Base-by-base conservation (phyloP, 1,140 invertebrate genomes). In the Phymastichus coffea region DNA sequence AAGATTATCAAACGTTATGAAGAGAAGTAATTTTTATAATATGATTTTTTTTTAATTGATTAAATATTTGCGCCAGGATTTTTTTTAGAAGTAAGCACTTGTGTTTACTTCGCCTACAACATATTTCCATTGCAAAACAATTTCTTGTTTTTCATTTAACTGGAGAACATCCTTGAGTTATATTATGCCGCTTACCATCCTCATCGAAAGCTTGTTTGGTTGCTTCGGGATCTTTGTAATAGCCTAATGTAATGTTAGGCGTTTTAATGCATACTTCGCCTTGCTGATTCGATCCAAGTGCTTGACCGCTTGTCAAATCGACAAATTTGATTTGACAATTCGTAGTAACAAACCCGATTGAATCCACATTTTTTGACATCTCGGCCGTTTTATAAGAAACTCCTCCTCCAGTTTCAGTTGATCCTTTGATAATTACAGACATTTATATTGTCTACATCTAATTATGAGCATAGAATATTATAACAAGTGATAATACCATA, bases 201-300 rank as follows among this genome's bases (percentile, higher is more conserved):
- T 65, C 59, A 37, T 80, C 78, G 14, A 86, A 70, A 3, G 70
- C 76, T 23, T 80, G 75, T 3, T 70, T 72, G 0, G 85, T 87
- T 17, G 82, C 82, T 53, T 82, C 70, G 2, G 75, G 70, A 62
- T 82, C 77, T 3, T 73, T 76, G 25, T 80, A 78, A 64, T 82
- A 83, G 4, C 72, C 71, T 70, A 78, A 75, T 10, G 70, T 66
- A n/a, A n/a, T n/a, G 35, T 70, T 55, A 0, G 67, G 57, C 3
- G 66, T 56, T 51, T 73, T 71, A 2, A 77, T 44, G 20, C 65
- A 70, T 22, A 81, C 61, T 67, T 82, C 74, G 17, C 80, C 79
- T 2, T 54, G 57, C 59, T 75, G 41, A 62, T 70, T 70, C 4
- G 63, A 44, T 0, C 70, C 74, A 23, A 68, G 17, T 12, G 63